Evolutionary conservation across 2,113 vertebrate genomes (phyloP), one percentile per base, ranked within the genome.

Genomic region (Oncorhynchus kisutch): DNA sequence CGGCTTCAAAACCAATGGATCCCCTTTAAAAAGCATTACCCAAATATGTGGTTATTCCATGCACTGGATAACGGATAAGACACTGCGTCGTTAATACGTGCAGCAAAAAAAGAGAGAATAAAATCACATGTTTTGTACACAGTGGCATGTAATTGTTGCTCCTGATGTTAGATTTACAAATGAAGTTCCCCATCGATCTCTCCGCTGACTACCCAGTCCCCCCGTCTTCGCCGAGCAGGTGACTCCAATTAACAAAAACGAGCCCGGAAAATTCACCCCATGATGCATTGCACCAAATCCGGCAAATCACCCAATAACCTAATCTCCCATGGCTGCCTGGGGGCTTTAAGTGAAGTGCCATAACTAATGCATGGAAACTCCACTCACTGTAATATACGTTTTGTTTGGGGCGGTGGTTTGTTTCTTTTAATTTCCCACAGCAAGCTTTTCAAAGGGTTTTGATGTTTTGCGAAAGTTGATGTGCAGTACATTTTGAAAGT

Each of bases 331-430:
- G 88, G 86, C 81, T 89, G 91, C 92, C 94, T 74, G 90, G 88
- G 92, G 93, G 51, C 16, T 54, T 94, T 92, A 89, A 93, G 89
- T 90, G 89, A 84, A 86, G 91, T 94, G 93, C 93, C 94, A 94
- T 84, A 88, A 91, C 84, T 90, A 93, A 93, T 94, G 93, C 91
- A 93, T 91, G 91, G 93, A 95, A 94, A 93, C 91, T 95, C 95
- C 94, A 95, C 91, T 95, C 92, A 94, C 76, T 92, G 92, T 94
- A 92, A 87, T 78, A 93, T 94, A 94, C 88, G 92, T 93, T 93
- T 93, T 91, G 88, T 93, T 95, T 95, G 93, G 69, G 45, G 54
- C 65, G 24, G 89, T 94, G 59, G 74, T 94, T 93, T 93, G 91
- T 94, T 95, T 94, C 87, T 91, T 94, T 94, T 92, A 92, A 93